Evolutionary conservation across 64 coral and sea anemone species (phyloP).

Genomic region (Cladopsammia gracilis): DNA sequence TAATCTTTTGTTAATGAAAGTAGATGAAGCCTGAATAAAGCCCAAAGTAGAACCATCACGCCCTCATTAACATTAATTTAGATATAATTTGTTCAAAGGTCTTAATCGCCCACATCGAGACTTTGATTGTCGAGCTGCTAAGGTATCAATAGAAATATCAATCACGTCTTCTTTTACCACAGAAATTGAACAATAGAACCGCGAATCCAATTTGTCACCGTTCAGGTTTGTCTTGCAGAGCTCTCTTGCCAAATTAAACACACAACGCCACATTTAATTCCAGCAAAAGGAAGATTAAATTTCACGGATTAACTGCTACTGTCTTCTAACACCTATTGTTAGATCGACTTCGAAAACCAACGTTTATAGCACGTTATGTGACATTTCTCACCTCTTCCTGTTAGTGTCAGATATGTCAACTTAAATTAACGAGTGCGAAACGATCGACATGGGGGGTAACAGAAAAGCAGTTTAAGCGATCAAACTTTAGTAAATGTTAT

Average conservation of each 20-base stretch:
- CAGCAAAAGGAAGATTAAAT: constrained; percentile 50
- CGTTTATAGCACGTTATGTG: background rate
- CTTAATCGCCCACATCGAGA: constrained; percentile 90
- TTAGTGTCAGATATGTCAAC: background rate
- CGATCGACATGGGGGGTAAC: constrained; percentile 24
- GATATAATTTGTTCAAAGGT: constrained; percentile 98
- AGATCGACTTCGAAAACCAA: constrained; percentile 51
- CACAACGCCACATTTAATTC: constrained; percentile 25
- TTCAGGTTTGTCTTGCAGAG: constrained; percentile 22
- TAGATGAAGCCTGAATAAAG: constrained; percentile 94
- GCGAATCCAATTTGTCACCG: constrained; percentile 71
- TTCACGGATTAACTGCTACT: constrained; percentile 66
- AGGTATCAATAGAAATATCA: constrained; percentile 86
- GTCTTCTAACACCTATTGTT: constrained; percentile 56
- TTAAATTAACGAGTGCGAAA: constrained; percentile 3
- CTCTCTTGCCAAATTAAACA: constrained; percentile 65
- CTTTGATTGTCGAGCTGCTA: constrained; percentile 78
- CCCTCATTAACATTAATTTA: constrained; percentile 97
- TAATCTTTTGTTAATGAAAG: constrained; percentile 99
- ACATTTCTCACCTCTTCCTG: constrained; percentile 23
- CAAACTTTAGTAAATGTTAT: constrained; percentile 29
- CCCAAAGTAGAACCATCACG: constrained; percentile 88
- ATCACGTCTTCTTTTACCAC: constrained; percentile 22
- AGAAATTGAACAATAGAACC: constrained; percentile 58
- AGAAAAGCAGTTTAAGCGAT: constrained; percentile 14